Percentiles rank a stretch among this genome's conserved stretches.
Conservation (phyloP, 2,888 invertebrate genomes). For the Odontothrips loti region DNA sequence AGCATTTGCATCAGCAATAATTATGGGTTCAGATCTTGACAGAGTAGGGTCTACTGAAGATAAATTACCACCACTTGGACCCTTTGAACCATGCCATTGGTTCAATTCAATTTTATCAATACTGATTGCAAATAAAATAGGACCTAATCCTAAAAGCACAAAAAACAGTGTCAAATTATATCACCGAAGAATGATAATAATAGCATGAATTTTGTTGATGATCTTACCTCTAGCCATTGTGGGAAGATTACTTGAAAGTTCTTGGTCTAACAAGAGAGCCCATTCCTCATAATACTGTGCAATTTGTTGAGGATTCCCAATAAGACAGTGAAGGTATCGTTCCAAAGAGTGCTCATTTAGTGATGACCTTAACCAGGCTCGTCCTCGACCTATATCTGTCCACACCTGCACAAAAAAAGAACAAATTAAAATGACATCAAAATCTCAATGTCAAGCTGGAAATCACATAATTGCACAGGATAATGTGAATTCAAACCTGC, state of each 20-base stretch:
- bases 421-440: conserved; percentile 51
- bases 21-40: conserved; percentile 60
- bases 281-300: conserved; percentile 77
- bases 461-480: neutral
- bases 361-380: conserved; percentile 84
- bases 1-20: conserved; percentile 55
- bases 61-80: conserved; percentile 47
- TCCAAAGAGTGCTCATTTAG: conserved; percentile 89
- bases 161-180: neutral
- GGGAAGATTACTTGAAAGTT: conserved; percentile 72
- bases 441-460: conserved; percentile 46
- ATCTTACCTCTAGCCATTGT: conserved; percentile 78
- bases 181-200: neutral
- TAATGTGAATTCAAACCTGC: conserved; percentile 44
- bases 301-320: conserved; percentile 58
- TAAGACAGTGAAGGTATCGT: conserved; percentile 69
- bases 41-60: conserved; percentile 44
- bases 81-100: conserved; percentile 52
- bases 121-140: conserved; percentile 87
- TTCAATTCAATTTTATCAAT: conserved; percentile 81
- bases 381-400: conserved; percentile 74
- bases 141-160: conserved; percentile 63
- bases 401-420: conserved; percentile 60
- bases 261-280: conserved; percentile 77
- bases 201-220: neutral